These are phyloP conservation scores for Thysanoteuthis rhombus DNA, from an alignment of 2,888 invertebrate genomes.

Conservation along the genomic window DNA sequence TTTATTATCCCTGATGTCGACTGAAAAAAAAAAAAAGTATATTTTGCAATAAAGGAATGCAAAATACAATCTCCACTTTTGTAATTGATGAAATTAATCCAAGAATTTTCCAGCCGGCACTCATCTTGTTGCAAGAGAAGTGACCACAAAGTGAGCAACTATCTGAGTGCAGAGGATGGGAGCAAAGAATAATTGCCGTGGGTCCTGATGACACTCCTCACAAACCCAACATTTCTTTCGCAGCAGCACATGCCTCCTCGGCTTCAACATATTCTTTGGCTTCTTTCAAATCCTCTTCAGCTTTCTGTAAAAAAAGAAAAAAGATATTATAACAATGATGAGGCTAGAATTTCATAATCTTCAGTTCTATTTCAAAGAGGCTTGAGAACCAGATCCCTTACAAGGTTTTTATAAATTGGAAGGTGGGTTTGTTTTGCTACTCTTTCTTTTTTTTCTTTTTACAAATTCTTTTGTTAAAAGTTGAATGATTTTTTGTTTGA, in stretches of 20 bases:
- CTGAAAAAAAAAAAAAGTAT: background rate
- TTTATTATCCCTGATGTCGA: no score
- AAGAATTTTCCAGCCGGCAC: background rate
- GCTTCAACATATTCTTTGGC: conserved; percentile 79
- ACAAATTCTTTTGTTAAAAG: no score
- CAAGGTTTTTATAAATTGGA: no score
- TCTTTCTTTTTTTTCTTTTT: no score
- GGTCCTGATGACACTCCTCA: background rate
- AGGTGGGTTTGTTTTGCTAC: no score
- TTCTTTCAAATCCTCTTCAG: conserved; percentile 82
- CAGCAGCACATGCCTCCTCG: conserved; percentile 34
- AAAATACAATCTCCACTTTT: background rate
- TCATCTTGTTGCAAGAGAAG: background rate
- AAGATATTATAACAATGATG: background rate
- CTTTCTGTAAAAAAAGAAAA: conserved; percentile 67
- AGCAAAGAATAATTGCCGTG: background rate
- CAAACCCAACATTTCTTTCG: conserved; percentile 34
- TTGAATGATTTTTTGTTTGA: no score
- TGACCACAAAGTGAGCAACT: background rate
- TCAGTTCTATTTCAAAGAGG: no score
- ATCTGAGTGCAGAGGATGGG: background rate
- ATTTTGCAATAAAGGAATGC: background rate
- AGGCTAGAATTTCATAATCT: background rate
- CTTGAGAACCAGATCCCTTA: no score
- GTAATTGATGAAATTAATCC: background rate